Conservation (phyloP, 2,888 invertebrate species). For the Chorisops tibialis region DNA sequence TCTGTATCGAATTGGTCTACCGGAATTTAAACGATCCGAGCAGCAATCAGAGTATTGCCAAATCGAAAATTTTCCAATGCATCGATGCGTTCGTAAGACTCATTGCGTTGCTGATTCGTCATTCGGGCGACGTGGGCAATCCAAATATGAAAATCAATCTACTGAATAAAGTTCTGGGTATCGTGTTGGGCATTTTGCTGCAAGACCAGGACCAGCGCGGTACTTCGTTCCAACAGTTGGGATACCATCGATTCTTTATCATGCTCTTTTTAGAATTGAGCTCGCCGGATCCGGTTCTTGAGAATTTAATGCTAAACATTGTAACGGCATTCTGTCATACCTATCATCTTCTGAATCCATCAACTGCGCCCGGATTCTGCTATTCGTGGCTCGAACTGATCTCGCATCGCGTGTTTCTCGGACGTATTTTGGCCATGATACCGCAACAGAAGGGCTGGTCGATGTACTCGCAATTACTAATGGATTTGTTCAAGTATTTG, state of each 20-base stretch:
- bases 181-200: conserved; percentile 90
- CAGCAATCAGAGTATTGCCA: conserved; percentile 62
- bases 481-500: conserved; percentile 94
- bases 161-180: conserved; percentile 89
- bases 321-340: conserved; percentile 96
- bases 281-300: conserved; percentile 87
- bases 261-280: conserved; percentile 96
- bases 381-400: conserved; percentile 98
- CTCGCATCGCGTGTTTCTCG: conserved; percentile 94
- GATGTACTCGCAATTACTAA: conserved; percentile 92
- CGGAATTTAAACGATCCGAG: conserved; percentile 73
- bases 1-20: conserved; percentile 94
- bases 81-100: conserved; percentile 93
- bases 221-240: conserved; percentile 86
- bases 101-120: conserved; percentile 91
- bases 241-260: conserved; percentile 94
- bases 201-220: conserved; percentile 94
- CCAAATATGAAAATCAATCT: conserved; percentile 91
- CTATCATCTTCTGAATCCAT: conserved; percentile 87
- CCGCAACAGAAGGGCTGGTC: conserved; percentile 96
- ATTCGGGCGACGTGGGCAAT: conserved; percentile 85
- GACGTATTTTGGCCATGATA: conserved; percentile 84
- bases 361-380: conserved; percentile 92
- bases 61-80: conserved; percentile 92
- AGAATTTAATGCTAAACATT: conserved; percentile 82